These are phyloP conservation scores for Bujurquina vittata DNA, from an alignment of 2,113 vertebrate genomes.

Conservation along the genomic window DNA sequence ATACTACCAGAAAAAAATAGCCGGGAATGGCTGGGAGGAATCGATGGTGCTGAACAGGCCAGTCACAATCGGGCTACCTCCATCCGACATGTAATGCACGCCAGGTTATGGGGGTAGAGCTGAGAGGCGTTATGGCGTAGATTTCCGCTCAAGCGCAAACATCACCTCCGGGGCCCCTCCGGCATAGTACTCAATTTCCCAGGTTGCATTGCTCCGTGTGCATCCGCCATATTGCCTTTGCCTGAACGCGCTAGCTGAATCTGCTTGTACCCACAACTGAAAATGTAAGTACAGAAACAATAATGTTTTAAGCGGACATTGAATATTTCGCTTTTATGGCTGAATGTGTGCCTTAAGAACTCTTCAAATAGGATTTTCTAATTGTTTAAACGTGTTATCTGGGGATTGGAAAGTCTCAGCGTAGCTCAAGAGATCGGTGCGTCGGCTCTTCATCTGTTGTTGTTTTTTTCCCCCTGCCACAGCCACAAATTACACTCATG, in stretches of 20 bases:
- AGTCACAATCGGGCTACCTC: too few species aligned
- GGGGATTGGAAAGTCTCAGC: neutral
- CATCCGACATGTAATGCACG: too few species aligned
- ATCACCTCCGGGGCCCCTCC: neutral
- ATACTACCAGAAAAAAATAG: too few species aligned
- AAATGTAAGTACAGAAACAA: conserved; percentile 70
- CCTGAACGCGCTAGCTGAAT: conserved; percentile 57
- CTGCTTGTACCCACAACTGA: conserved; percentile 42
- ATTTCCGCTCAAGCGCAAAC: neutral
- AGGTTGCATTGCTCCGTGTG: conserved; percentile 11
- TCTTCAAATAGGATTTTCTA: rapidly evolving
- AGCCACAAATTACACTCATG: conserved; percentile 33
- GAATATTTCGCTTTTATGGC: rapidly evolving
- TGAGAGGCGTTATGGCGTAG: too few species aligned
- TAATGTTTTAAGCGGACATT: neutral
- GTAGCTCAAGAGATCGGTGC: neutral
- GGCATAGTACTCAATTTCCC: conserved; percentile 61
- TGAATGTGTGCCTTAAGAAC: rapidly evolving
- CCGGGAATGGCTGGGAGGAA: too few species aligned
- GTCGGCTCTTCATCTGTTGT: conserved; percentile 63
- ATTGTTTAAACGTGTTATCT: neutral
- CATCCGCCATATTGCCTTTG: conserved; percentile 71
- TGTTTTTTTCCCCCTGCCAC: conserved; percentile 62
- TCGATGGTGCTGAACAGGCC: too few species aligned
- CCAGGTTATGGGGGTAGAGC: too few species aligned